Conservation (phyloP, 30 jellyfish, hydroid and myxozoan species). For the Mastigias papua region DNA sequence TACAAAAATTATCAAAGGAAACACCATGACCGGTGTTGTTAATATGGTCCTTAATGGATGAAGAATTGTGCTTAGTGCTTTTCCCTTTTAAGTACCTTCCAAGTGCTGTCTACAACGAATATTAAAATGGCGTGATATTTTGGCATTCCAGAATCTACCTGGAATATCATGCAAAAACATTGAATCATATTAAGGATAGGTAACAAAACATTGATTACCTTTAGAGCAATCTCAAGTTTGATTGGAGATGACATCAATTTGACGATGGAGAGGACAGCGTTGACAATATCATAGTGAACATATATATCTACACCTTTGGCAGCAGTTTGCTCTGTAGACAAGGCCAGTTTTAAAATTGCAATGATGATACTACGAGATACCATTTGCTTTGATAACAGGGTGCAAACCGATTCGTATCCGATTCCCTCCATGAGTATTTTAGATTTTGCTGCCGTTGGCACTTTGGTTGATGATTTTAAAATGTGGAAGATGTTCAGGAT, state of each 20-base stretch:
- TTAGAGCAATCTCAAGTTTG: slow-evolving; percentile 87
- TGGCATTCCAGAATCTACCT: too few species aligned
- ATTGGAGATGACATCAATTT: slow-evolving; percentile 76
- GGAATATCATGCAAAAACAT: too few species aligned
- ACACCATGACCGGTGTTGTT: too few species aligned
- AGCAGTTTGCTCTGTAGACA: slow-evolving; percentile 66
- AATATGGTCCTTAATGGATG: too few species aligned
- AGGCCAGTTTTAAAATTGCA: slow-evolving; percentile 74
- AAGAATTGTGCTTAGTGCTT: too few species aligned
- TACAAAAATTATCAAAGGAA: too few species aligned
- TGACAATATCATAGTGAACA: slow-evolving; percentile 67
- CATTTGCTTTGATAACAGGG: slow-evolving; percentile 85
- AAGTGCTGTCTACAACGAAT: too few species aligned
- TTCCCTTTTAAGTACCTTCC: too few species aligned
- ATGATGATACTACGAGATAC: slow-evolving; percentile 74
- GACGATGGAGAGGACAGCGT: slow-evolving; percentile 60
- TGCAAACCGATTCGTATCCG: slow-evolving; percentile 85
- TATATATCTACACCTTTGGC: slow-evolving; percentile 73
- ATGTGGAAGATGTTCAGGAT: slow-evolving; percentile 47
- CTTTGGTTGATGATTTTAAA: slow-evolving; percentile 44
- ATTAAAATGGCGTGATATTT: too few species aligned
- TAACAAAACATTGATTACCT: slow-evolving; percentile 81
- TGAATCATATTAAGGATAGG: too few species aligned
- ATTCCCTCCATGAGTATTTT: slow-evolving; percentile 61
- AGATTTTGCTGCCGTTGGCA: slow-evolving; percentile 49